Evolutionary conservation across 2,797 vertebrate genomes (phyloP).

Genomic region (Paramormyrops hopkinsi): DNA sequence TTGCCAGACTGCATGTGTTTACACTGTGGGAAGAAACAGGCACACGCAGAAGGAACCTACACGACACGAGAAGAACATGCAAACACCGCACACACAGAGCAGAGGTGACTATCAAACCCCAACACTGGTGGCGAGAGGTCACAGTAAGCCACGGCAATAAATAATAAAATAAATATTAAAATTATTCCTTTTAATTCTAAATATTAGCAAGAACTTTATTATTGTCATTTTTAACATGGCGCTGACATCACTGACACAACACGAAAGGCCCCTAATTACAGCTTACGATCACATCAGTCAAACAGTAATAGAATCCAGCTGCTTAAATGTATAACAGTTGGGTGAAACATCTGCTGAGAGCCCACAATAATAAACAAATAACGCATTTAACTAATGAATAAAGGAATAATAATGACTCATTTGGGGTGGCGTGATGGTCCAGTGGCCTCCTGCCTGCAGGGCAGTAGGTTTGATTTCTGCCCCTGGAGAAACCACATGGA

Average conservation of each 20-base stretch:
- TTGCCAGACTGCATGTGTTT: neutral
- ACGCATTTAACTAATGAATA: neutral
- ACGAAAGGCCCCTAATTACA: neutral
- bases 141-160: neutral
- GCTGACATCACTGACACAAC: neutral
- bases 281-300: neutral
- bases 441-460: neutral
- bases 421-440: neutral
- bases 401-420: neutral
- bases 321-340: conserved; percentile 2
- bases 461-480: neutral
- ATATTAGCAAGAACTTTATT: neutral
- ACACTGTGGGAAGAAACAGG: neutral
- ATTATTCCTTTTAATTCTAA: neutral
- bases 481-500: neutral
- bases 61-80: neutral
- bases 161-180: neutral
- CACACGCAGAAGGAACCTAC: neutral
- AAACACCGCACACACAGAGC: neutral
- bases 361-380: neutral
- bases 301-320: conserved; percentile 9
- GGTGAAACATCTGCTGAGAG: neutral
- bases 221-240: neutral
- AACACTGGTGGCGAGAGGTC: neutral
- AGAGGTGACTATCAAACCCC: neutral